Evolutionary conservation across 2,888 invertebrate genomes (phyloP).

Genomic region (Cordilura impudica): DNA sequence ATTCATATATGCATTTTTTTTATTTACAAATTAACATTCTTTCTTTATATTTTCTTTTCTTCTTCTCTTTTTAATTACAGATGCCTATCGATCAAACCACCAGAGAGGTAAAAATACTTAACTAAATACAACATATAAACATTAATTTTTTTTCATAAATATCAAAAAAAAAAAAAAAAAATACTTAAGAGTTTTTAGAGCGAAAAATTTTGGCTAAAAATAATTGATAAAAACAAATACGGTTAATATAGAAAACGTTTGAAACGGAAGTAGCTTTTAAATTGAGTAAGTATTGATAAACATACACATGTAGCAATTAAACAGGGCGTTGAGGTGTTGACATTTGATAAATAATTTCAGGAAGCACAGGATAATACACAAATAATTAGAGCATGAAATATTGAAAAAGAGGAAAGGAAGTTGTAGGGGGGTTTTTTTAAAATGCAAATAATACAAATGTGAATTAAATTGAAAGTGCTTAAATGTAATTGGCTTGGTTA

Average conservation of each 20-base stretch:
- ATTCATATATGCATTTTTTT: too few relatives aligned
- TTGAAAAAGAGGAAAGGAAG: not conserved
- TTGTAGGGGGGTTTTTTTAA: not conserved
- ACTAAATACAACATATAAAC: conserved; percentile 43
- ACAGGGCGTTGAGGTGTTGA: conserved; percentile 56
- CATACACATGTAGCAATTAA: not conserved
- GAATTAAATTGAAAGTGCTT: too few relatives aligned
- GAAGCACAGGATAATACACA: too few relatives aligned
- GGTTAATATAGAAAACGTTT: conserved; percentile 6
- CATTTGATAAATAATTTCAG: conserved; percentile 18
- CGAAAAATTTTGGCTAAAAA: conserved; percentile 66
- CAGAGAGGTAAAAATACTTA: conserved; percentile 82
- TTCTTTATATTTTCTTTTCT: conserved; percentile 65
- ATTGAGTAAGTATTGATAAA: conserved; percentile 1
- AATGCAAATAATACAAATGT: too few relatives aligned
- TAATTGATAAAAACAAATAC: conserved; percentile 27
- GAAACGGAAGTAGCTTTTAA: conserved; percentile 41
- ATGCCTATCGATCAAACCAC: conserved; percentile 87
- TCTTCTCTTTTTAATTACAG: conserved; percentile 84
- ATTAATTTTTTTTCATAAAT: conserved; percentile 23
- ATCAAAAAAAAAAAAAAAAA: conserved; percentile 70
- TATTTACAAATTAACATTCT: not conserved
- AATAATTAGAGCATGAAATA: too few relatives aligned
- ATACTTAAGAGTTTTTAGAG: conserved; percentile 77
- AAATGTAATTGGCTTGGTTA: too few relatives aligned